Evolutionary conservation across 2,888 invertebrate genomes (phyloP).

Genomic region (Polyommatus icarus): DNA sequence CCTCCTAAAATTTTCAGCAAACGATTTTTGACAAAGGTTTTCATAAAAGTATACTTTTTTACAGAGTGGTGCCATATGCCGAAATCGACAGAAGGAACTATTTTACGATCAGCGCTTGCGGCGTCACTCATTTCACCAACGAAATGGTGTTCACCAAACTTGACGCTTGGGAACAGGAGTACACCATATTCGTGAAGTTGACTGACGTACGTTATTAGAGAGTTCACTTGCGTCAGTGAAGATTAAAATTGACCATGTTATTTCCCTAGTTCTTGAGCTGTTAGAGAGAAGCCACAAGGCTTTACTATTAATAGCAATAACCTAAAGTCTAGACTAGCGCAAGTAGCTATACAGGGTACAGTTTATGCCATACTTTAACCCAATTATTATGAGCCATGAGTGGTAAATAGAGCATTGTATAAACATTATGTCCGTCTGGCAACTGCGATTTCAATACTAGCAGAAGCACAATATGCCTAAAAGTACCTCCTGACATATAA

Average conservation of each 20-base stretch:
- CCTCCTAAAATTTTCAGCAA: neutral
- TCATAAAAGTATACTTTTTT: neutral
- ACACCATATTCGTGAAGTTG: slow-evolving; percentile 88
- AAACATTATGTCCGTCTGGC: no score
- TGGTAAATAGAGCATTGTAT: no score
- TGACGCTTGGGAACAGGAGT: slow-evolving; percentile 90
- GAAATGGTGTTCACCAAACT: slow-evolving; percentile 90
- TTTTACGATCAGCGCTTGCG: slow-evolving; percentile 90
- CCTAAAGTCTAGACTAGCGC: no score
- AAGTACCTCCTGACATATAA: neutral
- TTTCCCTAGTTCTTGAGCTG: no score
- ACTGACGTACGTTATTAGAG: slow-evolving; percentile 77
- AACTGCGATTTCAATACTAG: no score
- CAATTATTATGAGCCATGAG: no score
- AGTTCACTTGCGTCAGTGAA: neutral
- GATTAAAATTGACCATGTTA: neutral
- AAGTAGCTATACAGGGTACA: no score
- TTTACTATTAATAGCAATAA: no score
- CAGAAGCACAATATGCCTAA: no score
- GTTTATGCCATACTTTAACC: no score
- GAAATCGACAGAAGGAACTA: slow-evolving; percentile 85
- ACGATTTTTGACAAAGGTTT: neutral
- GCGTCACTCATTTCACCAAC: slow-evolving; percentile 88
- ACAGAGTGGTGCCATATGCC: slow-evolving; percentile 87
- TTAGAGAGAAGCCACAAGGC: no score